Evolutionary conservation across 2,888 invertebrate genomes (phyloP).

Genomic region (Drosophila prolongata): DNA sequence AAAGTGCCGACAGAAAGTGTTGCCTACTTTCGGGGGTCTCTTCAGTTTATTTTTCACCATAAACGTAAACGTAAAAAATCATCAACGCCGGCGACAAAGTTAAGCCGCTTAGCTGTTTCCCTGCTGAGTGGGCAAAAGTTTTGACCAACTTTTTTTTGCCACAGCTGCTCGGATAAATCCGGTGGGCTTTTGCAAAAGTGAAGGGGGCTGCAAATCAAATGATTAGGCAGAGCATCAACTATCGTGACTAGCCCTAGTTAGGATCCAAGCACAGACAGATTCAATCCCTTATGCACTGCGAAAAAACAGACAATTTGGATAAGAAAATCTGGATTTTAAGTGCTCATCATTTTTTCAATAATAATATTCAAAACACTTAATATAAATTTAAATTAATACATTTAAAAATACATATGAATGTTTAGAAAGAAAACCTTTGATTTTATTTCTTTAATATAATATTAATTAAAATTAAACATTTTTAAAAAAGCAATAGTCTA

Average conservation of each 20-base stretch:
- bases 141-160: conserved; percentile 39
- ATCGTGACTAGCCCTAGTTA: conserved; percentile 33
- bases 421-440: too few relatives aligned
- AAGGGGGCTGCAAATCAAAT: conserved; percentile 63
- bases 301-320: neutral
- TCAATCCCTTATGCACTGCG: conserved; percentile 35
- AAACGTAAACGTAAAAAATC: conserved; percentile 61
- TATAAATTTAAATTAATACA: neutral
- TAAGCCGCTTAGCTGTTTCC: conserved; percentile 72
- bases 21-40: conserved; percentile 32
- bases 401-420: neutral
- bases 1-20: conserved; percentile 41
- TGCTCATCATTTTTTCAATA: neutral
- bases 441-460: too few relatives aligned
- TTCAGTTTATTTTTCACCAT: conserved; percentile 43
- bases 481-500: too few relatives aligned
- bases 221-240: conserved; percentile 58
- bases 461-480: too few relatives aligned
- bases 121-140: conserved; percentile 71
- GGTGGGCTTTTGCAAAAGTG: conserved; percentile 3
- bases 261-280: conserved; percentile 34
- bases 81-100: conserved; percentile 62
- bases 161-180: conserved; percentile 39
- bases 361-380: too few relatives aligned
- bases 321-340: too few relatives aligned